These are phyloP conservation scores for Urosaurus nigricauda DNA, from an alignment of 2,797 vertebrate species.

Conservation along the genomic window DNA sequence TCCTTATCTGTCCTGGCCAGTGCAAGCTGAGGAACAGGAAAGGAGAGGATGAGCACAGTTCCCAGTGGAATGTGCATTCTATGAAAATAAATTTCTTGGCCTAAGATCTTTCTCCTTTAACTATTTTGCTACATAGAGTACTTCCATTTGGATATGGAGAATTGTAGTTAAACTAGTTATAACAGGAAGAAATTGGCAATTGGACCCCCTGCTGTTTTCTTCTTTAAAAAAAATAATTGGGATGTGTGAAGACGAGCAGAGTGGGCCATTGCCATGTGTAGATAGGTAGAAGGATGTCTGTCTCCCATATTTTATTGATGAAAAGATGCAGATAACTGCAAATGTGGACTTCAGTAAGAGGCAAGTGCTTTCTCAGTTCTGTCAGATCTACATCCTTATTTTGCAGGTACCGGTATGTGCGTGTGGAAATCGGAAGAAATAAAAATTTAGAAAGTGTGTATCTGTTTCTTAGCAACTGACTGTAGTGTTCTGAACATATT, in stretches of 20 bases:
- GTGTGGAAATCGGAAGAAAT: too few relatives aligned
- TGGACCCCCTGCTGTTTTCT: not conserved
- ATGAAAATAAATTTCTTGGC: not conserved
- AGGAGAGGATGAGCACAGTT: not conserved
- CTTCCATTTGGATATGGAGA: not conserved
- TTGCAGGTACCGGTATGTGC: too few relatives aligned
- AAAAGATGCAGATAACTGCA: not conserved
- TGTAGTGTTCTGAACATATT: too few relatives aligned
- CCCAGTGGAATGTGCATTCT: not conserved
- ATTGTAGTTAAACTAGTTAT: not conserved
- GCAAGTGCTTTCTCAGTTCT: not conserved
- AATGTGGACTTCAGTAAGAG: not conserved
- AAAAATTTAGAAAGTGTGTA: too few relatives aligned
- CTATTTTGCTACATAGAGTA: not conserved
- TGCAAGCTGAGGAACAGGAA: not conserved
- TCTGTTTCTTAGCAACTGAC: too few relatives aligned
- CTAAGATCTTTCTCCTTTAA: not conserved
- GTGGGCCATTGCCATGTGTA: not conserved
- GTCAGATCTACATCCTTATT: too few relatives aligned
- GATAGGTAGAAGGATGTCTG: not conserved
- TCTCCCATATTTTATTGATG: not conserved
- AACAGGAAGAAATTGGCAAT: not conserved
- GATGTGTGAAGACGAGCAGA: not conserved
- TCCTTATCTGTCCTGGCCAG: not conserved
- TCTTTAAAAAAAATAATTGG: not conserved